phyloP scores from a whole-genome alignment of 2,113 vertebrate genomes.

The Pachyramphus minor region DNA sequence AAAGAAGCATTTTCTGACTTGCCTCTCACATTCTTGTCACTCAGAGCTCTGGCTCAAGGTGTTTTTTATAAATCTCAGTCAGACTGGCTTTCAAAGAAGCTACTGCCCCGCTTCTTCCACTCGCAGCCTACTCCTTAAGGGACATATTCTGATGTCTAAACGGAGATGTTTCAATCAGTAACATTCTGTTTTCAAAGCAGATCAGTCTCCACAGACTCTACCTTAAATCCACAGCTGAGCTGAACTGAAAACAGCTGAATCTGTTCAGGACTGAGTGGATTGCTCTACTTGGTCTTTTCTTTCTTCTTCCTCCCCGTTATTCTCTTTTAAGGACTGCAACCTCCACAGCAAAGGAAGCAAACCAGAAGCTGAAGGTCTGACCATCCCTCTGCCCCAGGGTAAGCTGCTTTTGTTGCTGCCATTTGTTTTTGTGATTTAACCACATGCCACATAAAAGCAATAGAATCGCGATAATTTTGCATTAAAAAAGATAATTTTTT shows the following conservation, averaged over 20 bases:
- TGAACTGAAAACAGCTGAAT: background rate
- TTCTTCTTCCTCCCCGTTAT: background rate
- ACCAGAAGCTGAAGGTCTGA: background rate
- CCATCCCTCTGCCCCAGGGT: background rate
- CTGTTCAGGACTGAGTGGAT: rapidly evolving
- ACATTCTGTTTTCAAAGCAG: background rate
- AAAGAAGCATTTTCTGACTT: background rate
- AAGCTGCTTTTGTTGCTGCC: background rate
- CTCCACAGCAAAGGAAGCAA: background rate
- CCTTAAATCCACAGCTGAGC: background rate
- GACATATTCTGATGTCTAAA: background rate
- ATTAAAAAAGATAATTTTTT: background rate
- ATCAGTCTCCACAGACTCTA: background rate
- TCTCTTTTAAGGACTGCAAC: background rate
- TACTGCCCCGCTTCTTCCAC: background rate
- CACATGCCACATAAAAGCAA: background rate
- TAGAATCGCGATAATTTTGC: background rate
- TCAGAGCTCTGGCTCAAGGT: background rate
- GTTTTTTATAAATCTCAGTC: background rate
- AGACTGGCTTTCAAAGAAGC: background rate
- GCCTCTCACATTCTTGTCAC: background rate
- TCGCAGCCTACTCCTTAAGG: background rate
- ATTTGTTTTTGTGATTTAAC: background rate
- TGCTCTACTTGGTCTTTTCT: background rate
- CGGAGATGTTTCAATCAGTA: background rate